These are phyloP conservation scores for Agrotis ipsilon DNA, from an alignment of 2,888 invertebrate genomes.

Conservation along the genomic window DNA sequence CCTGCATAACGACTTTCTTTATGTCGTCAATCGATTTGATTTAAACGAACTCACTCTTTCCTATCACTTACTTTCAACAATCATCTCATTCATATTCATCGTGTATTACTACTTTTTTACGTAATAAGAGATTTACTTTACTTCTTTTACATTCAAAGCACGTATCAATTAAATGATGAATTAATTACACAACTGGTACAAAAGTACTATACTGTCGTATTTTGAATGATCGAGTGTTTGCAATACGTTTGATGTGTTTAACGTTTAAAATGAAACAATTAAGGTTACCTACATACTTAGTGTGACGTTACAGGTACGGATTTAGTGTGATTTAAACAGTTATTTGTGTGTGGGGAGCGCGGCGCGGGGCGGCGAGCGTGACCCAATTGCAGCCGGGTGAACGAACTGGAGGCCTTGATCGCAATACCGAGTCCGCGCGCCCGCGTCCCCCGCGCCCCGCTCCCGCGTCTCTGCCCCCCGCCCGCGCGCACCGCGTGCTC, in stretches of 20 bases:
- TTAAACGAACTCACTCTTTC: constrained; percentile 56
- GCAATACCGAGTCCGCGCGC: constrained; percentile 83
- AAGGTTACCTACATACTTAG: constrained; percentile 77
- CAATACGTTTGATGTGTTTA: constrained; percentile 46
- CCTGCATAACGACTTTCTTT: constrained; percentile 63
- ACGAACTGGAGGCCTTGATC: constrained; percentile 91
- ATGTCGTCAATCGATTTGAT: constrained; percentile 46
- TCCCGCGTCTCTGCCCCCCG: constrained; percentile 25
- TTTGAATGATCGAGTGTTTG: constrained; percentile 40
- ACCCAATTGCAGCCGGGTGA: constrained; percentile 89
- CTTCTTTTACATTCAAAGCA: constrained; percentile 41
- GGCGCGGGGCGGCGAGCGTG: constrained; percentile 83
- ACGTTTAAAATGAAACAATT: constrained; percentile 67
- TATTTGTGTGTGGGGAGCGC: constrained; percentile 84
- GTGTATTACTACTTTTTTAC: constrained; percentile 44
- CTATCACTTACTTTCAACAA: constrained; percentile 58
- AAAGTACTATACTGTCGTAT: constrained; percentile 28
- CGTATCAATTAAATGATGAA: constrained; percentile 33
- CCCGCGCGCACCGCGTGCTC: constrained; percentile 57
- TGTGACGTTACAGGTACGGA: constrained; percentile 86
- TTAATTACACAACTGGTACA: constrained; percentile 16
- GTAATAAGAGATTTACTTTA: constrained; percentile 53
- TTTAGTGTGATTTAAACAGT: constrained; percentile 87
- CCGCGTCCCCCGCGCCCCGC: constrained; percentile 65
- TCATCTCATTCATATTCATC: constrained; percentile 54